A percentile compares a stretch with the other conserved stretches of the same genome.
These are phyloP conservation scores for Molorchus minor DNA, from an alignment of 2,888 invertebrate species.

Conservation along the genomic window DNA sequence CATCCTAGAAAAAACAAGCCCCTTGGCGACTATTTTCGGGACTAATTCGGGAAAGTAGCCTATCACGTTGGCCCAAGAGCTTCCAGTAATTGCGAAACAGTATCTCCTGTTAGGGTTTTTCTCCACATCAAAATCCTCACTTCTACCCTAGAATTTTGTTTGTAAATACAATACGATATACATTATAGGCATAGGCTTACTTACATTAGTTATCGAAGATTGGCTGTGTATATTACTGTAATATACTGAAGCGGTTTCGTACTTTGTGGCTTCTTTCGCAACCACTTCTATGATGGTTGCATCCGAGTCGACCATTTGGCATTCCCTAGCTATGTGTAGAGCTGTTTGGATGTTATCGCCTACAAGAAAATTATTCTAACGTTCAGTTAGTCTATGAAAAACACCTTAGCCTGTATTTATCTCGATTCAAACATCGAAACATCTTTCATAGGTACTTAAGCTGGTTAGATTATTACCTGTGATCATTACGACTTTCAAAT, in stretches of 20 bases:
- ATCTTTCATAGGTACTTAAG: background rate
- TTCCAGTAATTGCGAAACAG: constrained; percentile 64
- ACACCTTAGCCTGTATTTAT: too few relatives aligned
- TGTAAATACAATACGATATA: background rate
- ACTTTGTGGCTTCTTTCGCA: constrained; percentile 43
- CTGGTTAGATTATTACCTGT: too few relatives aligned
- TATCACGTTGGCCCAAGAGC: constrained; percentile 76
- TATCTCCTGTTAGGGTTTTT: constrained; percentile 34
- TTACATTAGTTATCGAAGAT: constrained; percentile 24
- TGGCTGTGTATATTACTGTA: constrained; percentile 42
- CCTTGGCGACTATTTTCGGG: constrained; percentile 74
- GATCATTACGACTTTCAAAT: constrained; percentile 93
- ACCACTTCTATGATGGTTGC: constrained; percentile 48
- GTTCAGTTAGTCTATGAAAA: background rate
- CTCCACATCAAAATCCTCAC: constrained; percentile 35
- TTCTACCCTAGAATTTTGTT: constrained; percentile 19
- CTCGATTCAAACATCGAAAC: too few relatives aligned
- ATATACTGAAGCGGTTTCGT: constrained; percentile 37
- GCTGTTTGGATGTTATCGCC: constrained; percentile 91
- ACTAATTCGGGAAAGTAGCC: constrained; percentile 75
- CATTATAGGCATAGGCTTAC: background rate
- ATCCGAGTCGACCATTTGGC: constrained; percentile 72
- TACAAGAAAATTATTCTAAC: constrained; percentile 52
- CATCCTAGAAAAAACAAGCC: constrained; percentile 94
- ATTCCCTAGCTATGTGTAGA: constrained; percentile 89